Percentiles rank a stretch among this genome's conserved stretches.
Evolutionary conservation across 2,113 vertebrate species (phyloP).

Genomic region (Typhlomys cinereus): DNA sequence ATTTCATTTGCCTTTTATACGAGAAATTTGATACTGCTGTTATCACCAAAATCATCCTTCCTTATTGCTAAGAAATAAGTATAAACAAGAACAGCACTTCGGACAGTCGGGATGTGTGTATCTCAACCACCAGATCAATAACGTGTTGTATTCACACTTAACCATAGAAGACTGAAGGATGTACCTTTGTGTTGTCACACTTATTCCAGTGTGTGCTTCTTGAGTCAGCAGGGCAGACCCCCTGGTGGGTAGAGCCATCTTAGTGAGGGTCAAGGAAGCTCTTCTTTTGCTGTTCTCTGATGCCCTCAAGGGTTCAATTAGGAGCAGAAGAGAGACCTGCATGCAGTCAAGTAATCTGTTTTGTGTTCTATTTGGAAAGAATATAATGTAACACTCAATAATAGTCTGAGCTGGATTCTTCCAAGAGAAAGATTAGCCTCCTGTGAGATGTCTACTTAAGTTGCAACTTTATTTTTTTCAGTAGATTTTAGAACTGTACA

Average conservation of each 20-base stretch:
- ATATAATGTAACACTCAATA: neutral
- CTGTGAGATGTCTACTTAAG: neutral
- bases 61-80: neutral
- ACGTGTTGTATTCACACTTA: neutral
- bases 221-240: neutral
- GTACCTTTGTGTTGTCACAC: neutral
- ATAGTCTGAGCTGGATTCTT: neutral
- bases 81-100: neutral
- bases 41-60: neutral
- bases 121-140: neutral
- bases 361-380: neutral
- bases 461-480: neutral
- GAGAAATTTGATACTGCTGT: neutral
- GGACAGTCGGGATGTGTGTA: neutral
- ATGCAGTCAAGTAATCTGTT: neutral
- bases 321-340: neutral
- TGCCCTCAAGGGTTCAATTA: neutral
- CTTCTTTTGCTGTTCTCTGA: neutral
- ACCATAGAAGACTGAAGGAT: neutral
- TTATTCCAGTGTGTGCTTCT: neutral
- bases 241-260: neutral
- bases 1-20: neutral
- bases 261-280: neutral
- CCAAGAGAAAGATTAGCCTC: neutral
- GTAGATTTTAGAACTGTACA: constrained; percentile 3